A percentile compares a stretch with the other conserved stretches of the same genome.
Conservation (phyloP, 2,888 invertebrate species). For the Metopia argyrocephala region DNA sequence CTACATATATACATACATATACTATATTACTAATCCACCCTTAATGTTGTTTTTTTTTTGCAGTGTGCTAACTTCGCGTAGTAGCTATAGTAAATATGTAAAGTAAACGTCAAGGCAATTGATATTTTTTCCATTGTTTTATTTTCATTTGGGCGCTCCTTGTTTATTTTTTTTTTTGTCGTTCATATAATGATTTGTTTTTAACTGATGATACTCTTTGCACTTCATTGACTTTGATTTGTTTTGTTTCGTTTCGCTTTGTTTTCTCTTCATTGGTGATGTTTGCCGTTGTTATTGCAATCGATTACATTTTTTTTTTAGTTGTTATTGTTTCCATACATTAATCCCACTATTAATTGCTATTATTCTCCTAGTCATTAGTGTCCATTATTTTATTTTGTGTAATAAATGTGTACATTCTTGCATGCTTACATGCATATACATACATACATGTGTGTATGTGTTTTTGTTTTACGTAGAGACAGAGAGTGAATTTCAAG, state of each 20-base stretch:
- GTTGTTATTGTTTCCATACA: slow-evolving; percentile 9
- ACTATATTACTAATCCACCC: neutral
- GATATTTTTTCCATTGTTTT: neutral
- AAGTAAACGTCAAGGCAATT: neutral
- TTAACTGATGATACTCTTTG: slow-evolving; percentile 47
- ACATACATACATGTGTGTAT: neutral
- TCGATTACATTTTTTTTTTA: neutral
- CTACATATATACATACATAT: too few relatives aligned
- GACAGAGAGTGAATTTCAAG: neutral
- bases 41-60: neutral
- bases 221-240: slow-evolving; percentile 64
- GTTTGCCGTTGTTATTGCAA: too few relatives aligned
- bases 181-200: neutral
- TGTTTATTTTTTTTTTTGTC: neutral
- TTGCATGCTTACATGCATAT: neutral
- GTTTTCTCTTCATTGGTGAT: slow-evolving; percentile 9
- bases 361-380: slow-evolving; percentile 45
- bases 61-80: too few relatives aligned
- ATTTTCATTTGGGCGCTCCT: neutral
- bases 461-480: too few relatives aligned
- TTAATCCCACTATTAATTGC: slow-evolving; percentile 20
- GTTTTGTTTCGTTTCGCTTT: slow-evolving; percentile 46
- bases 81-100: neutral
- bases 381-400: slow-evolving; percentile 51
- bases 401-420: neutral